Base-by-base conservation (phyloP, 2,113 vertebrate species). In the Edolisoma coerulescens region DNA sequence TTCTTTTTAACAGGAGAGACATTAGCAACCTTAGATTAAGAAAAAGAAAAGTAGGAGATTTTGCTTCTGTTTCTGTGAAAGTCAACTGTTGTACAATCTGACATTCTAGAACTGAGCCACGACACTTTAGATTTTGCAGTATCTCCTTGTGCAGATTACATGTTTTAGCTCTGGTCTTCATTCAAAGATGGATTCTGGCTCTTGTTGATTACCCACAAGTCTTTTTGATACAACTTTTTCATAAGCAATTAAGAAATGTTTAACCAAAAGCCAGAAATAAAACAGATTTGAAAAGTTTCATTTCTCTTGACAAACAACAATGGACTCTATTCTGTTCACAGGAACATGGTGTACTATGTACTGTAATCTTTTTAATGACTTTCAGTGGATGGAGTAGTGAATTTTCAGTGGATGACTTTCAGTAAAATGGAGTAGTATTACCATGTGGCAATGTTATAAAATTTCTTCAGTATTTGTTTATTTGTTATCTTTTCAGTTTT, bases 271-370 rank as follows among this genome's bases (percentile, higher is more conserved):
- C 9, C 4, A 68, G 23, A 79, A 75, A 63, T 33, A 41, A 50
- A 78, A 45, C 6, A 39, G 13, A 27, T 73, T 76, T 26, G 13
- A 37, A 89, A 84, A 47, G 2, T 22, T 24, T 69, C 0, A 3
- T 65, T 87, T 65, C 13, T 65, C 8, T 59, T 68, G 28, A 15
- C 19, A 69, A 37, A 20, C 15, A 56, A 5, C 12, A 52, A 11
- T 37, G 53, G 20, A 30, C 6, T 17, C 3, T 37, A 21, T 27
- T 65, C 8, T 76, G 3, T 45, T 73, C 39, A 54, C 3, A n/a
- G 20, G 7, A 30, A 28, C 5, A 13, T 4, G 3, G 10, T 1
- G 0, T 50, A 42, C 11, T 49, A 6, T 15, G 8, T 61, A 8
- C 15, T 32, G 4, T 69, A 81, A 39, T 2, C 3, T 56, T 45